Base-by-base conservation (phyloP, 2,113 vertebrate genomes). In the Hypomesus transpacificus region DNA sequence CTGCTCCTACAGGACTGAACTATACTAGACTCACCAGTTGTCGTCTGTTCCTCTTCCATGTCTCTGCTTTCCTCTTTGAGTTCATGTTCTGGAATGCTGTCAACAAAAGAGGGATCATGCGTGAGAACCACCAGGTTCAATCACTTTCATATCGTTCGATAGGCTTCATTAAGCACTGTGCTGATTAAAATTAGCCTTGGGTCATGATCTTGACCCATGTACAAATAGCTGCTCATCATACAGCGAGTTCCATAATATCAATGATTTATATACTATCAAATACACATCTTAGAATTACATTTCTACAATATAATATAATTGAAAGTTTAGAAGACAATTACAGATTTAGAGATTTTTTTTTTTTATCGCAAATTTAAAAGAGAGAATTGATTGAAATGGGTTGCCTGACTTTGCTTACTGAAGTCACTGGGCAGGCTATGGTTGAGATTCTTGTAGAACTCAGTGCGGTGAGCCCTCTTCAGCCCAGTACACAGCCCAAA, bases 21-120 rank as follows among this genome's bases (percentile, higher is more conserved):
- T 34, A 34, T 17, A 26, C n/a, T 28, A 8, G 20, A 91, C 95
- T 83, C 82, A 99, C 97, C 89, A 99, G 81, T 86, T 99, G 97
- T 75, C 97, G 91, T 76, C 97, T 87, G 66, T 98, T 99, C 88
- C 95, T 95, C 87, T 99, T 99, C 97, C 97, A 99, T 0, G 97
- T 99, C 88, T 99, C 97, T 84, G 97, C 97, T 94, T 99, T 99
- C 89, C 97, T 95, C 86, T 99, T 99, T 50, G 97, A 99, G 90
- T 99, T 99, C 97, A 99, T 99, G 87, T 98, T 98, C 91, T 99
- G 96, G 74, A 98, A 97, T 60, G 96, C 97, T 86, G 87, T 53
- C 14, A 34, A 20, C 24, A 71, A 20, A 78, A 5, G 50, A 6
- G 17, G 34, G 51, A 18, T 56, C 7, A 18, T 2, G n/a, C 3